These are phyloP conservation scores for Nothocercus julius DNA, from an alignment of 2,113 vertebrate genomes.

Conservation along the genomic window DNA sequence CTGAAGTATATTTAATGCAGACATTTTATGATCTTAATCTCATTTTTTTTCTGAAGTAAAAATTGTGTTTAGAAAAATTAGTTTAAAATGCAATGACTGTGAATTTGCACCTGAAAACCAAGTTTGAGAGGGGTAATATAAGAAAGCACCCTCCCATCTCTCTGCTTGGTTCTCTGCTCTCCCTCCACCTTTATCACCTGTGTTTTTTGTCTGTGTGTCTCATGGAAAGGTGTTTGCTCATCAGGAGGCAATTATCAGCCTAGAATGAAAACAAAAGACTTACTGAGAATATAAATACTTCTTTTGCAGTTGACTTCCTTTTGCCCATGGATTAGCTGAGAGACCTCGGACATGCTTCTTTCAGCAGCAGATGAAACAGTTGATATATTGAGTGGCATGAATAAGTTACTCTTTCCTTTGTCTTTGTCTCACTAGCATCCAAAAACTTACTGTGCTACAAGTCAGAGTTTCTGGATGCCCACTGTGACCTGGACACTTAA, in stretches of 20 bases:
- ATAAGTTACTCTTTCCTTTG: background rate
- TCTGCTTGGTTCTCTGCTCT: background rate
- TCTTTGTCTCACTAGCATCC: background rate
- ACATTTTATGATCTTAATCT: background rate
- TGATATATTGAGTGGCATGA: background rate
- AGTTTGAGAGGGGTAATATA: background rate
- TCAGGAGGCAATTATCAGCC: background rate
- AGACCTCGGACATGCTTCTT: background rate
- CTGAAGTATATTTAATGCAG: background rate
- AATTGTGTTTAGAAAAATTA: background rate
- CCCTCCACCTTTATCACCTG: fast-evolving
- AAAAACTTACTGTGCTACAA: background rate
- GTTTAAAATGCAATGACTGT: background rate
- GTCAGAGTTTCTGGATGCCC: background rate
- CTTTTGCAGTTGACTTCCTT: background rate
- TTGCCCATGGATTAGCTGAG: background rate
- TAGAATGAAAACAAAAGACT: background rate
- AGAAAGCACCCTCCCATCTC: background rate
- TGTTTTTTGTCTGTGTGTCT: background rate
- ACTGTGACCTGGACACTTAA: background rate
- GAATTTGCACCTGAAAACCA: background rate
- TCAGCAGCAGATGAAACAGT: background rate
- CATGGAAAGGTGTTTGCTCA: background rate
- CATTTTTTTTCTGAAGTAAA: background rate
- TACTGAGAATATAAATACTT: background rate